Conservation (phyloP, 2,113 vertebrate genomes). For the Nyctereutes procyonoides region DNA sequence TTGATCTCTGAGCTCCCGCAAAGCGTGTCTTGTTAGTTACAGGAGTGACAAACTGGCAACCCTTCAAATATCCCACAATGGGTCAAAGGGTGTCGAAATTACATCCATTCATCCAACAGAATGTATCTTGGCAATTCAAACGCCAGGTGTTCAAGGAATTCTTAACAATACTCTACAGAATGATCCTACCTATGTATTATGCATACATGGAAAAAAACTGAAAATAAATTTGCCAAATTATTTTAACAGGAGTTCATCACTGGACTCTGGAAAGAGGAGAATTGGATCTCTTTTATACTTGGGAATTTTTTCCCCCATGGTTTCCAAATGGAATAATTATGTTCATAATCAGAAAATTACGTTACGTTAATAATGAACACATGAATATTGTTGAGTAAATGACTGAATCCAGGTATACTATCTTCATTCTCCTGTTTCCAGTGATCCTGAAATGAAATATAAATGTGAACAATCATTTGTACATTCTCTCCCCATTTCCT, state of each 20-base stretch:
- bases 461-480: neutral
- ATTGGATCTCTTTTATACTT: neutral
- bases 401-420: neutral
- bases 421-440: slow-evolving; percentile 1
- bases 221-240: slow-evolving; percentile 19
- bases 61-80: neutral
- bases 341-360: neutral
- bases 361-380: slow-evolving; percentile 4
- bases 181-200: neutral
- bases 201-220: neutral
- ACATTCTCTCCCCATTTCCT: neutral
- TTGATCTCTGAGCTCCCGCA: neutral
- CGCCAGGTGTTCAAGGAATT: slow-evolving; percentile 24
- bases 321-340: slow-evolving; percentile 40
- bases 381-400: neutral
- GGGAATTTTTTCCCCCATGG: neutral
- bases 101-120: neutral
- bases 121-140: slow-evolving; percentile 32
- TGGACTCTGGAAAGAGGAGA: neutral
- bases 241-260: slow-evolving; percentile 4
- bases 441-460: neutral
- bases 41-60: neutral
- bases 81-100: neutral
- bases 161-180: neutral
- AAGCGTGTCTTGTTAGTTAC: neutral